These are phyloP conservation scores for Xiphorhynchus elegans DNA, from an alignment of 2,113 vertebrate genomes.

Conservation along the genomic window DNA sequence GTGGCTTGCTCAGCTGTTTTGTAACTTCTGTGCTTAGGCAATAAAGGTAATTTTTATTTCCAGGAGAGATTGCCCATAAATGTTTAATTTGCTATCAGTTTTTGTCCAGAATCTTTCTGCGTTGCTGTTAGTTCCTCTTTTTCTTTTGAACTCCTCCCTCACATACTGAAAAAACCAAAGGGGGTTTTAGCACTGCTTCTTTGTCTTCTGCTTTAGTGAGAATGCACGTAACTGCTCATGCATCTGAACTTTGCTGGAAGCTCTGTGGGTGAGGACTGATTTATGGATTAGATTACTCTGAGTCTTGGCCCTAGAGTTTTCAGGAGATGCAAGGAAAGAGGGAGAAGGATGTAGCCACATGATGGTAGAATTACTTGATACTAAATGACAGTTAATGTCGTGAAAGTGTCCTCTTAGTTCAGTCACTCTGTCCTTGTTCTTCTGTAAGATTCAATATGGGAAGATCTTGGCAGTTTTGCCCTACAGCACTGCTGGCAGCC, in stretches of 20 bases:
- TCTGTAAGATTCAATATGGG: neutral
- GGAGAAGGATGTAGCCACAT: neutral
- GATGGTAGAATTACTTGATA: neutral
- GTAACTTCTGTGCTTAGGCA: neutral
- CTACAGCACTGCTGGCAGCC: neutral
- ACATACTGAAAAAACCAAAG: neutral
- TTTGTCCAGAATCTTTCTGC: neutral
- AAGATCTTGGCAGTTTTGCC: neutral
- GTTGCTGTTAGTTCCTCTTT: neutral
- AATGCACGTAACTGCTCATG: neutral
- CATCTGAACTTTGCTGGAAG: neutral
- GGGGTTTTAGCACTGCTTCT: neutral
- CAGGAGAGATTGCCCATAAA: neutral
- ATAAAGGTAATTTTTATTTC: neutral
- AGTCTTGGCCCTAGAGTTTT: neutral
- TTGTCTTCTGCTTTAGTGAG: neutral
- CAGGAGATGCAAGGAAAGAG: neutral
- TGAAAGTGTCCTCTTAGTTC: neutral
- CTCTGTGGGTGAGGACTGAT: neutral
- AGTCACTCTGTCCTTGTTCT: neutral
- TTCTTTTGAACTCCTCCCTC: neutral
- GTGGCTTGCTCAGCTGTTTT: neutral
- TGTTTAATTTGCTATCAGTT: neutral
- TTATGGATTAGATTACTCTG: neutral
- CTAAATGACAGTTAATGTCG: neutral